Base-by-base conservation (phyloP, 2,113 vertebrate species). In the Callopanchax toddi region DNA sequence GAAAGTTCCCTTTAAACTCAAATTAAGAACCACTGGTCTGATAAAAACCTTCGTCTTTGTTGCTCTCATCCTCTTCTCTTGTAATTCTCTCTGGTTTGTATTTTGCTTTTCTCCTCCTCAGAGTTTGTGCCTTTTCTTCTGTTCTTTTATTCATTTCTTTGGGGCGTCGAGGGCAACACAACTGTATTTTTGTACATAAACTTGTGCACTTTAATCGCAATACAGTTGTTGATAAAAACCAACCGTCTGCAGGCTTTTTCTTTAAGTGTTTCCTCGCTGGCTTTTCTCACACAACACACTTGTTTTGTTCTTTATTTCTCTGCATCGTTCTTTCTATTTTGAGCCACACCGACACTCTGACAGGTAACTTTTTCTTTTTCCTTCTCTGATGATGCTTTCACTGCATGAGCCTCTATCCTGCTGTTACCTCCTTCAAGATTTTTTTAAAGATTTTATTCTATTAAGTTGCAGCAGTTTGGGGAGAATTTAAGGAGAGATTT, bases 161-260 rank as follows among this genome's bases (percentile, higher is more conserved):
- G 86, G 87, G 87, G 83, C 78, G 83, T 85, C 87, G 90, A 90
- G 84, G 88, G 81, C 87, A 85, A 80, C 72, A 72, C 88, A 90
- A 86, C 71, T 88, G 90, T 95, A 94, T 92, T 94, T 94, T 92
- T 95, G 91, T 94, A 94, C 82, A 92, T 87, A 84, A 79, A 87
- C 79, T 86, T 81, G 87, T 93, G 95, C 94, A 95, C 94, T 94
- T 95, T 95, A 94, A 89, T 82, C 71, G 78, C 76, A 90, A 93
- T 88, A 91, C 88, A 89, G 79, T 84, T 90, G 86, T 32, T 89
- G 62, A 76, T 29, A 49, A 79, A 77, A 87, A 77, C 11, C 3
- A 13, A 58, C 36, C 43, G 66, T 79, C 52, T 81, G 60, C 84
- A 68, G 74, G 64, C 79, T 81, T 79, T 86, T 83, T 65, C 71